Percentiles rank a stretch among this genome's conserved stretches.
These are phyloP conservation scores for Anser brachyrhynchus DNA, from an alignment of 2,113 vertebrate species.

Conservation along the genomic window DNA sequence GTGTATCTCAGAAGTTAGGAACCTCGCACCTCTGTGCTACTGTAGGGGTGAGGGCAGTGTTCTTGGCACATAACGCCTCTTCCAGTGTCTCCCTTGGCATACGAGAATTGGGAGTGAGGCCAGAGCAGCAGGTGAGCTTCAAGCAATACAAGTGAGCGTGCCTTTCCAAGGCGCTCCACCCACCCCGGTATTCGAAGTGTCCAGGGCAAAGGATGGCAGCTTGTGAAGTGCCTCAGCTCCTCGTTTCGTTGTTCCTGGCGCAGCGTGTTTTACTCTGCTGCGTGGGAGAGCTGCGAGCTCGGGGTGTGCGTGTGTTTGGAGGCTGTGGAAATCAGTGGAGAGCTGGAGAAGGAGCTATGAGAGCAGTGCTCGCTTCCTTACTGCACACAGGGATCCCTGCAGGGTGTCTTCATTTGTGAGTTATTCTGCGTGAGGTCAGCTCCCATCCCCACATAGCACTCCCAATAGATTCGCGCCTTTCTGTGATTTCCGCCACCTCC, in stretches of 20 bases:
- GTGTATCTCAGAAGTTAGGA: background rate
- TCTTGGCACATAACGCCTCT: accelerated
- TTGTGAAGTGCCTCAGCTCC: background rate
- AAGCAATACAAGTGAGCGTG: background rate
- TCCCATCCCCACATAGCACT: accelerated
- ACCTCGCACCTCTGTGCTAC: accelerated
- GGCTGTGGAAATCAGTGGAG: background rate
- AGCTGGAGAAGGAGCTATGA: background rate
- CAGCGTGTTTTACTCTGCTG: accelerated
- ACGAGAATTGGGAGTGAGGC: background rate
- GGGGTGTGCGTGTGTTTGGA: background rate
- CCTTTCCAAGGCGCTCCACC: background rate
- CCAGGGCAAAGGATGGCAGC: background rate
- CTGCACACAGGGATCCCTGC: background rate
- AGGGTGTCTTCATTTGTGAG: background rate
- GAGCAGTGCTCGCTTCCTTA: background rate
- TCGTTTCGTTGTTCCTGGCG: background rate
- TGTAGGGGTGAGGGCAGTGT: accelerated
- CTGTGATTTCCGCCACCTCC: background rate
- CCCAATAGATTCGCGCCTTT: accelerated
- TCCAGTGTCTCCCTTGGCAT: background rate
- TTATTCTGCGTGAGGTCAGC: background rate
- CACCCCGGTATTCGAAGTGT: background rate
- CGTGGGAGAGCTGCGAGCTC: background rate
- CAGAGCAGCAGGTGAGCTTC: slow-evolving; percentile 5